Conservation (phyloP, 1,140 invertebrate genomes). For the Drosophila elegans region DNA sequence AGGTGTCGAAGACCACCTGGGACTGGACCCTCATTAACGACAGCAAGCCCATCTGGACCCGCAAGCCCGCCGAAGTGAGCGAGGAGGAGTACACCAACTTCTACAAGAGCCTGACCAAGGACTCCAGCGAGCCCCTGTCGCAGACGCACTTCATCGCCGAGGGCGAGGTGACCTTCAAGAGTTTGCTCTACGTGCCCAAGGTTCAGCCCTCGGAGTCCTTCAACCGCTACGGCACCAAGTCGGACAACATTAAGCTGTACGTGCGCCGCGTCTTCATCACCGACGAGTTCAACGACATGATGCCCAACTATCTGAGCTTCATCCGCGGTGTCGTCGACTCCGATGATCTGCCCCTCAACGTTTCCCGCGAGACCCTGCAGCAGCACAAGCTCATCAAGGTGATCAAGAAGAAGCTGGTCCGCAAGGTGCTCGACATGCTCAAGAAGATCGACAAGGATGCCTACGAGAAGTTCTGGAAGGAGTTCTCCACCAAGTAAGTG, state of each 20-base stretch:
- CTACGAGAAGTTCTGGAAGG: slow-evolving; percentile 99
- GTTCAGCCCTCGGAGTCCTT: slow-evolving; percentile 96
- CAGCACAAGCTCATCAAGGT: slow-evolving; percentile 99
- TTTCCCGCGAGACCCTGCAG: slow-evolving; percentile 98
- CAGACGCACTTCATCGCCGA: slow-evolving; percentile 99
- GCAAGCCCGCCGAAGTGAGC: slow-evolving; percentile 94
- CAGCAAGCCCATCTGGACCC: slow-evolving; percentile 98
- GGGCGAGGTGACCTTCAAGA: slow-evolving; percentile 99
- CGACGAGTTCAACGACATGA: slow-evolving; percentile 99
- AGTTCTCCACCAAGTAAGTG: slow-evolving; percentile 97
- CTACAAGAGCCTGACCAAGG: slow-evolving; percentile 97
- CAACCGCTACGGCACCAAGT: slow-evolving; percentile 97
- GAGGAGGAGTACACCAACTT: slow-evolving; percentile 97
- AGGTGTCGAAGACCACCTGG: slow-evolving; percentile 98
- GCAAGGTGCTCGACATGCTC: slow-evolving; percentile 99
- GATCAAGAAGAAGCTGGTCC: slow-evolving; percentile 99
- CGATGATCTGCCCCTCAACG: slow-evolving; percentile 99
- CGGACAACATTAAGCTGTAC: slow-evolving; percentile 98
- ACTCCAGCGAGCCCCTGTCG: slow-evolving; percentile 93
- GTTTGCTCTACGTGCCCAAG: slow-evolving; percentile 96
- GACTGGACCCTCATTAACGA: slow-evolving; percentile 99
- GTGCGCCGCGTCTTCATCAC: slow-evolving; percentile 99
- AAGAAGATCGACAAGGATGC: slow-evolving; percentile 97
- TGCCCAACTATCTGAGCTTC: slow-evolving; percentile 99
- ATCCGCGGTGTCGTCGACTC: slow-evolving; percentile 98